Evolutionary conservation across 2,797 vertebrate species (phyloP).

Genomic region (Chelidonichthys spinosus): DNA sequence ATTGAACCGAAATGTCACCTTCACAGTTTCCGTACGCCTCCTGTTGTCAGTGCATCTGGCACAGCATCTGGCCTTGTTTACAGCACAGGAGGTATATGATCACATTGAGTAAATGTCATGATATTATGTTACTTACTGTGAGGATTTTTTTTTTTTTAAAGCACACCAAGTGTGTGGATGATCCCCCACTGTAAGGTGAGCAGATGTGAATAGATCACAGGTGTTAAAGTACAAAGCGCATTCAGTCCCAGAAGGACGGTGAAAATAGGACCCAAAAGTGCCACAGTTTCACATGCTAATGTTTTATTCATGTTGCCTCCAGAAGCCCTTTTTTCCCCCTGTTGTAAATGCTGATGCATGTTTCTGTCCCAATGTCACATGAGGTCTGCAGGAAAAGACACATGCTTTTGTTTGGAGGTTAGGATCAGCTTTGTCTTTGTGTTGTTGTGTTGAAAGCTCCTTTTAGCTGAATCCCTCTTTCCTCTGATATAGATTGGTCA

Average conservation of each 20-base stretch:
- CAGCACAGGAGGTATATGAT: slow-evolving; percentile 72
- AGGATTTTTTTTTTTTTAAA: slow-evolving; percentile 45
- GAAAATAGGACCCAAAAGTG: slow-evolving; percentile 68
- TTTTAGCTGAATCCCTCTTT: slow-evolving; percentile 44
- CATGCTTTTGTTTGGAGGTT: slow-evolving; percentile 20
- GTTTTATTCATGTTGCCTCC: slow-evolving; percentile 75
- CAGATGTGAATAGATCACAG: slow-evolving; percentile 75
- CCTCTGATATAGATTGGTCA: slow-evolving; percentile 39
- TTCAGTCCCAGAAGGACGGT: slow-evolving; percentile 62
- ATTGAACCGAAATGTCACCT: slow-evolving; percentile 69
- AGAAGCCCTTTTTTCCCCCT: slow-evolving; percentile 38
- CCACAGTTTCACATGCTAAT: slow-evolving; percentile 71
- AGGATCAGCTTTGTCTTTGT: slow-evolving; percentile 45
- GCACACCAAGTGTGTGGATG: slow-evolving; percentile 22
- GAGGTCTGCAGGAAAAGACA: slow-evolving; percentile 42
- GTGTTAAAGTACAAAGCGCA: slow-evolving; percentile 68
- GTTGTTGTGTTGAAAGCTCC: slow-evolving; percentile 16
- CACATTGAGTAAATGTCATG: slow-evolving; percentile 75
- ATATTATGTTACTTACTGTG: slow-evolving; percentile 74
- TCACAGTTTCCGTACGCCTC: slow-evolving; percentile 60
- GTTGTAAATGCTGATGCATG: slow-evolving; percentile 69
- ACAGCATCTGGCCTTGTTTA: slow-evolving; percentile 77
- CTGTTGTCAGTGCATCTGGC: slow-evolving; percentile 75
- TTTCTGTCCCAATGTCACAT: slow-evolving; percentile 59
- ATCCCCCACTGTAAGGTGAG: slow-evolving; percentile 64